phyloP scores from a whole-genome alignment of 2,888 invertebrate genomes.

The Melieria picta region DNA sequence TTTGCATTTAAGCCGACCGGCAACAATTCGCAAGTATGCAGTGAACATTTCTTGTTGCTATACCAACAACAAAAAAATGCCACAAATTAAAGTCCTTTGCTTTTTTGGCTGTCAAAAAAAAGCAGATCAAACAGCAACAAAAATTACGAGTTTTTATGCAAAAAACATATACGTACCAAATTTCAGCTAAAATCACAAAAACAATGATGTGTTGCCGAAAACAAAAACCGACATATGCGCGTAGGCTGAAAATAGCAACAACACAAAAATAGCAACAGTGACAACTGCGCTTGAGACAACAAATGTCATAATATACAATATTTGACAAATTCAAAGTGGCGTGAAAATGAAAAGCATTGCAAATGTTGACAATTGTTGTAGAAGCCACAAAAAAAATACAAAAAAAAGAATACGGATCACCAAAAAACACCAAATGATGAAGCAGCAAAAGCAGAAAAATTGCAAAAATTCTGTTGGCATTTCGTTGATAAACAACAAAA shows the following conservation, averaged over 20 bases:
- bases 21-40: too few species aligned
- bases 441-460: background rate
- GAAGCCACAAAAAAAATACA: background rate
- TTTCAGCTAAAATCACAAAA: background rate
- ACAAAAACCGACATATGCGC: background rate
- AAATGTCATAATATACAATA: conserved; percentile 2
- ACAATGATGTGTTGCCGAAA: background rate
- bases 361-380: background rate
- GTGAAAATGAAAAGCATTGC: background rate
- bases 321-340: conserved; percentile 7
- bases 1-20: too few species aligned
- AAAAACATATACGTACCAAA: background rate
- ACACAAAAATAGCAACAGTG: conserved; percentile 1
- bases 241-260: background rate
- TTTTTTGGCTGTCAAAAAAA: background rate
- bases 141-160: background rate
- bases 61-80: background rate
- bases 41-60: too few species aligned
- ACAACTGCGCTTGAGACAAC: background rate
- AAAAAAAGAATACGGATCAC: background rate
- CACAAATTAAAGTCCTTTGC: background rate
- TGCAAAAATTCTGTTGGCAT: background rate
- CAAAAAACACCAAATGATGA: background rate
- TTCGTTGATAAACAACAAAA: background rate
- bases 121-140: background rate